phyloP scores from a whole-genome alignment of 2,888 invertebrate genomes.

The Autographa pulchrina region DNA sequence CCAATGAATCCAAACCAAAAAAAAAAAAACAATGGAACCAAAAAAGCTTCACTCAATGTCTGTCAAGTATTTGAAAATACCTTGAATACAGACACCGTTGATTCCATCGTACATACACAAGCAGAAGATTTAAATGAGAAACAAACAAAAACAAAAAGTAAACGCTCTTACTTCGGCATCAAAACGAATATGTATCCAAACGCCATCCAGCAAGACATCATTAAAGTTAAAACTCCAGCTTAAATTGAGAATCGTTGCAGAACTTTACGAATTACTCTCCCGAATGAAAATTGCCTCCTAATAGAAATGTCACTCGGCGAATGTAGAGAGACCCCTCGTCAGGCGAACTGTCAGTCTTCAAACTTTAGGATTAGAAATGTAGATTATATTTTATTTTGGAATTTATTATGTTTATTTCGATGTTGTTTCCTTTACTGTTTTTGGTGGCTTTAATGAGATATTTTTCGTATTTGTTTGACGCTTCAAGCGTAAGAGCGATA shows the following conservation, averaged over 20 bases:
- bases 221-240: slow-evolving; percentile 44
- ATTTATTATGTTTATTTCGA: slow-evolving; percentile 44
- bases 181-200: slow-evolving; percentile 16
- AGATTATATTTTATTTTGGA: slow-evolving; percentile 57
- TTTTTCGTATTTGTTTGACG: neutral
- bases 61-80: too few relatives aligned
- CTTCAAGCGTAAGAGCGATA: too few relatives aligned
- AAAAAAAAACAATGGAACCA: too few relatives aligned
- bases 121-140: neutral
- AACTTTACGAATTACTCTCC: slow-evolving; percentile 45
- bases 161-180: neutral
- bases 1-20: too few relatives aligned
- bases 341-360: slow-evolving; percentile 48
- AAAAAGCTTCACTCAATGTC: too few relatives aligned
- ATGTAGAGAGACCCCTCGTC: slow-evolving; percentile 52
- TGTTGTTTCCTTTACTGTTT: slow-evolving; percentile 39
- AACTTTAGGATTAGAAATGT: slow-evolving; percentile 56
- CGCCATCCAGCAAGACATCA: slow-evolving; percentile 20
- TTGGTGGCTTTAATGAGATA: neutral
- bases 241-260: slow-evolving; percentile 37
- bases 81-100: too few relatives aligned
- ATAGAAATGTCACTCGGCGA: slow-evolving; percentile 57
- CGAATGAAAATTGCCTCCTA: slow-evolving; percentile 55
- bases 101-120: too few relatives aligned
- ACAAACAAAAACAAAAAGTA: slow-evolving; percentile 2